Base-by-base conservation (phyloP, 1,140 invertebrate species). In the Drosophila pseudoobscura region DNA sequence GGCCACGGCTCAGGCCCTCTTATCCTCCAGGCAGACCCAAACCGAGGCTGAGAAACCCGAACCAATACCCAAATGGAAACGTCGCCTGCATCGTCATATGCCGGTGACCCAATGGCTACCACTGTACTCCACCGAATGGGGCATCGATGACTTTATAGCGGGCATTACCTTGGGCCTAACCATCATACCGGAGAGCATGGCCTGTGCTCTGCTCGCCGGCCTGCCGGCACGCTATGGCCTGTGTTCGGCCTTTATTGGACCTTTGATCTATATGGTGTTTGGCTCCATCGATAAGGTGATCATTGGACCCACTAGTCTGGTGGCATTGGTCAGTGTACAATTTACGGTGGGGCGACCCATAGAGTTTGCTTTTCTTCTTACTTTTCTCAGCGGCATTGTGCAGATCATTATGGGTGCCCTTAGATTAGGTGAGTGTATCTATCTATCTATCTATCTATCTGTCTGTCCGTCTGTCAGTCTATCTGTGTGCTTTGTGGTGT, bases 241-340 rank as follows among this genome's bases (percentile, higher is more conserved):
- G 1, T 92, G 89, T 53, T 91, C 91, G 20, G 91, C 91, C 0
- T 91, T 92, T 17, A 79, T 91, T 95, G 96, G 97, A 92, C 94
- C 95, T 60, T 96, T 98, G 80, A 92, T 98, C 11, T 99, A 99
- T 91, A 92, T 96, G 51, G 85, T 98, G 50, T 95, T 99, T 76
- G 98, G 98, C 1, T 97, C 96, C 1, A 95, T 97, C 24, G 97
- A 96, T 92, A 96, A 98, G 93, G 95, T 98, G 9, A 97, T 97
- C 0, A 97, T 98, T 65, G 97, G 97, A 45, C 96, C 97, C 0
- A 97, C 96, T 0, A 97, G 96, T 46, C 93, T 98, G 11, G 96
- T 97, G 61, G 90, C 90, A 0, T 58, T 91, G 39, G 87, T 92
- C 52, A 96, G 96, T 17, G 93, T 95, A 24, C 95, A 96, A 78